Evolutionary conservation across 2,113 vertebrate genomes (phyloP).

Genomic region (Rutilus rutilus): DNA sequence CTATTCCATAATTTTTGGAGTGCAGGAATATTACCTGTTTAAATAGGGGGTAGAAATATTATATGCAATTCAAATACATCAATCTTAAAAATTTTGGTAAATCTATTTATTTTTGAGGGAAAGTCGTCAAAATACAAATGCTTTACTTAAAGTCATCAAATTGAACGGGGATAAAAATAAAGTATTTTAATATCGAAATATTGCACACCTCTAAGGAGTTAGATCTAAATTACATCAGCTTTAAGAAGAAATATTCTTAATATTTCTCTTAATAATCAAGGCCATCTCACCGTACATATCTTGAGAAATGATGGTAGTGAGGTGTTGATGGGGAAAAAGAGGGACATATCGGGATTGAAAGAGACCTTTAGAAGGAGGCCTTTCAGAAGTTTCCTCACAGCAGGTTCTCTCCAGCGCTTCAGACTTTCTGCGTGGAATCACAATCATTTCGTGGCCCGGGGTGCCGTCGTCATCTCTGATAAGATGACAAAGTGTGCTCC

Average conservation of each 20-base stretch:
- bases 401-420: background rate
- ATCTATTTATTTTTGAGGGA: background rate
- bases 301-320: background rate
- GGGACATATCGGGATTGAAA: background rate
- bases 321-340: background rate
- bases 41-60: background rate
- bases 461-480: background rate
- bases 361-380: background rate
- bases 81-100: background rate
- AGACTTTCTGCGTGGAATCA: constrained; percentile 6
- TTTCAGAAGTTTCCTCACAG: background rate
- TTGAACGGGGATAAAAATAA: background rate
- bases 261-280: background rate
- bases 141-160: background rate
- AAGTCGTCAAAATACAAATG: background rate
- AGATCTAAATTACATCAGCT: background rate
- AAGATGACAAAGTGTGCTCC: constrained; percentile 21
- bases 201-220: background rate
- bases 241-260: background rate
- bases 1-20: too few species aligned
- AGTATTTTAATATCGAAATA: background rate
- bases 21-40: too few species aligned
- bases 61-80: background rate
- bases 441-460: background rate
- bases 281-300: background rate